A percentile compares a stretch with the other conserved stretches of the same genome.
phyloP scores from a whole-genome alignment of 1,140 invertebrate genomes.

The Brachionus koreanus region DNA sequence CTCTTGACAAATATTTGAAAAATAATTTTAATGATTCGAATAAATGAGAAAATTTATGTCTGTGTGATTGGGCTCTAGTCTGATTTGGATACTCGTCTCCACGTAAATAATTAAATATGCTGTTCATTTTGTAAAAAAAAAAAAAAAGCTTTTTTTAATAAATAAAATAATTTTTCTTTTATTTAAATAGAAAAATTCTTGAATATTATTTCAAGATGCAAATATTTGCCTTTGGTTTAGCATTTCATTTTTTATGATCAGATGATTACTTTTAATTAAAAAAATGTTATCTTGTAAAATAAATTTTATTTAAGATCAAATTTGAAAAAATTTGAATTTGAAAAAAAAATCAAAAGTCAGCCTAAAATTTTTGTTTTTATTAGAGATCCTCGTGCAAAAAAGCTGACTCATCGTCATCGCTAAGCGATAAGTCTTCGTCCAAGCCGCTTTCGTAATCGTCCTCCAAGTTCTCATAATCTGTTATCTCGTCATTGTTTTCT shows the following conservation, averaged over 20 bases:
- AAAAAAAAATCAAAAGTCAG: not conserved
- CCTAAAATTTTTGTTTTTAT: not conserved
- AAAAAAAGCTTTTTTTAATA: not conserved
- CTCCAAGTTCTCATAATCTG: not conserved
- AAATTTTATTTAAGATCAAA: not conserved
- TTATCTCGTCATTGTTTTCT: not conserved
- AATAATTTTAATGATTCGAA: slow-evolving; percentile 16
- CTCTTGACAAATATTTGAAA: not conserved
- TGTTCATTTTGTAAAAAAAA: not conserved
- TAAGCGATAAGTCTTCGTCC: not conserved
- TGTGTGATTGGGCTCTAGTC: not conserved
- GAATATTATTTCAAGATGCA: slow-evolving; percentile 25
- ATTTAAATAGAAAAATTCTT: slow-evolving; percentile 8
- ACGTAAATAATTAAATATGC: slow-evolving; percentile 24
- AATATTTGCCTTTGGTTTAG: not conserved
- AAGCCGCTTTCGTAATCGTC: not conserved
- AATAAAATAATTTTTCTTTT: not conserved
- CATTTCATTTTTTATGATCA: not conserved
- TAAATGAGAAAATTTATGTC: slow-evolving; percentile 2
- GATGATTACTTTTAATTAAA: slow-evolving; percentile 12
- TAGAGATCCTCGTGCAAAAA: not conserved
- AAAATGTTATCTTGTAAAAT: slow-evolving; percentile 6
- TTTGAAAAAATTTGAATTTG: too few species aligned
- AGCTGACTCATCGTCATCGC: not conserved
- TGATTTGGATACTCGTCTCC: slow-evolving; percentile 18